Base-by-base conservation (phyloP, 1,140 invertebrate genomes). In the Nymphalis io region DNA sequence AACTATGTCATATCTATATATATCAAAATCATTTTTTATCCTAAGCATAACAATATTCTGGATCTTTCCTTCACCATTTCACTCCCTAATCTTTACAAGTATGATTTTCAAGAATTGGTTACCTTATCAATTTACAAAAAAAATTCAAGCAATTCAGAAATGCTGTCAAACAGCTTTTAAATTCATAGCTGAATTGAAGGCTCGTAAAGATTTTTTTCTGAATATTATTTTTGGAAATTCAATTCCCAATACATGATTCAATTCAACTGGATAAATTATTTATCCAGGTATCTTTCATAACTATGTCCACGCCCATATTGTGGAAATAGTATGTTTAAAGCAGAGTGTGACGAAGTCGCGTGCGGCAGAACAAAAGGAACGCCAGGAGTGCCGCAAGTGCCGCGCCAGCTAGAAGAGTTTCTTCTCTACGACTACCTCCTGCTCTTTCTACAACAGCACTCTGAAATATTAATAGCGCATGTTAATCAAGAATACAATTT, bases 381-480 rank as follows among this genome's bases (percentile, higher is more conserved):
- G 88, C 89, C 39, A 91, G 73, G 15, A 91, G 63, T 1, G 85
- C 89, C 11, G 89, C 89, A 8, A 89, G 72, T 1, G 89, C 89
- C 33, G 89, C 89, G 0, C 89, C 89, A 4, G 89, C 87, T 6
- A 91, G 72, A 4, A 91, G 71, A 0, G 89, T 83, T 0, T 91
- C 89, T 42, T 91, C 89, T 40, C 85, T 76, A 3, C 87, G 79
- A 0, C 72, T 58, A 1, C 87, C 87, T 2, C 85, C 82, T 5
- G 87, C 87, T 39, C 82, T 75, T 51, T 91, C 87, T 33, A 91
- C 84, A 13, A 91, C 87, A 13, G 80, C 74, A 61, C 89, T 91
- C 89, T 91, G 70, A 40, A 87, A 88, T 40, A 39, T 38, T 3
- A 39, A 68, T 21, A 46, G 48, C 2, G 10, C n/a, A 42, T 23